Evolutionary conservation across 1,140 invertebrate species (phyloP).

Genomic region (Aphaenogaster floridana): DNA sequence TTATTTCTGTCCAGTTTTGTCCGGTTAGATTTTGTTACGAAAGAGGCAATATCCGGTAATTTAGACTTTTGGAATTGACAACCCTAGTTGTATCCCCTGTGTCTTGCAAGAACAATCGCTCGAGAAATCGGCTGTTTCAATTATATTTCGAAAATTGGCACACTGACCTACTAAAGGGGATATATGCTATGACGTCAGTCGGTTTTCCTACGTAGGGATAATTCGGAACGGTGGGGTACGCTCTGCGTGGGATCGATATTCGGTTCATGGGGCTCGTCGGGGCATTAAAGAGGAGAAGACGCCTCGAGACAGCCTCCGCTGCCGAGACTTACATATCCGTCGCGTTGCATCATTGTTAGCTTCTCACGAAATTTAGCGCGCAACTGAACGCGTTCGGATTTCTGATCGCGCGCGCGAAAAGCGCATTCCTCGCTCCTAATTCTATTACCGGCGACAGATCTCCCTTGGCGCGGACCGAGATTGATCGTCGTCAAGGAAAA

Average conservation of each 20-base stretch:
- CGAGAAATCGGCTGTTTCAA: not conserved
- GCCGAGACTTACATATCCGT: not conserved
- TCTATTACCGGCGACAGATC: constrained; percentile 41
- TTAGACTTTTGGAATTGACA: too few relatives aligned
- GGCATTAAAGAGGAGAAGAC: constrained; percentile 81
- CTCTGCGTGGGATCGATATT: constrained; percentile 80
- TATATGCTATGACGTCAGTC: constrained; percentile 81
- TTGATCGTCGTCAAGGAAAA: constrained; percentile 25
- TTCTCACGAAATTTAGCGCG: constrained; percentile 24
- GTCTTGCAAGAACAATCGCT: not conserved
- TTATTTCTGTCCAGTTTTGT: too few relatives aligned
- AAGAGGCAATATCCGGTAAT: too few relatives aligned
- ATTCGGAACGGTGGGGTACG: constrained; percentile 79
- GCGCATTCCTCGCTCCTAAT: constrained; percentile 39
- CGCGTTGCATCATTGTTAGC: not conserved
- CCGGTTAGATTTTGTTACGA: too few relatives aligned
- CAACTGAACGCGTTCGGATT: constrained; percentile 10
- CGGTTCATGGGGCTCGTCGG: constrained; percentile 73
- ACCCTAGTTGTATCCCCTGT: too few relatives aligned
- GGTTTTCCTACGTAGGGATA: constrained; percentile 80
- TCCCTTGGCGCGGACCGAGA: constrained; percentile 23
- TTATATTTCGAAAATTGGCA: constrained; percentile 73
- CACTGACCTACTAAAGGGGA: constrained; percentile 84
- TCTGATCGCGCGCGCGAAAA: not conserved
- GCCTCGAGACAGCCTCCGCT: not conserved